Percentiles rank a stretch among this genome's conserved stretches.
Evolutionary conservation across 2,797 vertebrate species (phyloP).

Genomic region (Catharus ustulatus): DNA sequence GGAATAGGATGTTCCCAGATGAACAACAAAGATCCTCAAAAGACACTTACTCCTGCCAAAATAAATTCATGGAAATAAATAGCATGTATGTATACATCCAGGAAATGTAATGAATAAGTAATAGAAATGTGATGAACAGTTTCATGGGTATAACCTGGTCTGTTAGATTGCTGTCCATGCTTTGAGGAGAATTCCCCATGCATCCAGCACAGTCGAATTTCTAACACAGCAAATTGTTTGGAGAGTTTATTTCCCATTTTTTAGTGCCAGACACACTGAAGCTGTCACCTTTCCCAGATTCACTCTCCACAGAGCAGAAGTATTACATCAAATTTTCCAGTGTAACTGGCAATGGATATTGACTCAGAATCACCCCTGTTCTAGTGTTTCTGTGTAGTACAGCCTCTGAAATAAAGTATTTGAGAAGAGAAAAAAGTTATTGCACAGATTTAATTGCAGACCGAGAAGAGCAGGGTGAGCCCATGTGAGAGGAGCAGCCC

Average conservation of each 20-base stretch:
- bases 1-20: neutral
- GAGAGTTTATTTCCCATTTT: neutral
- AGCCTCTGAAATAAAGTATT: fast-evolving
- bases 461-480: neutral
- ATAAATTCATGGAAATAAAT: neutral
- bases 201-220: neutral
- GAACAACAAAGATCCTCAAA: neutral
- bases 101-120: neutral
- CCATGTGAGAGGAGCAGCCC: fast-evolving
- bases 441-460: neutral
- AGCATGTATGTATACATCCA: neutral
- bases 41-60: neutral
- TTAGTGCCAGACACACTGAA: neutral
- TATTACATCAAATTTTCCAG: neutral
- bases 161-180: neutral
- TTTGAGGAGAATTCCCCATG: neutral
- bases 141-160: neutral
- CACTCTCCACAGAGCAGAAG: neutral
- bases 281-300: neutral
- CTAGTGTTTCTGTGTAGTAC: neutral
- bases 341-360: neutral
- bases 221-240: neutral
- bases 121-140: neutral
- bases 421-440: neutral
- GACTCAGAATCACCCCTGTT: too few species aligned